Conservation (phyloP, 23 tunicate species). For the Trididemnum nubilum region DNA sequence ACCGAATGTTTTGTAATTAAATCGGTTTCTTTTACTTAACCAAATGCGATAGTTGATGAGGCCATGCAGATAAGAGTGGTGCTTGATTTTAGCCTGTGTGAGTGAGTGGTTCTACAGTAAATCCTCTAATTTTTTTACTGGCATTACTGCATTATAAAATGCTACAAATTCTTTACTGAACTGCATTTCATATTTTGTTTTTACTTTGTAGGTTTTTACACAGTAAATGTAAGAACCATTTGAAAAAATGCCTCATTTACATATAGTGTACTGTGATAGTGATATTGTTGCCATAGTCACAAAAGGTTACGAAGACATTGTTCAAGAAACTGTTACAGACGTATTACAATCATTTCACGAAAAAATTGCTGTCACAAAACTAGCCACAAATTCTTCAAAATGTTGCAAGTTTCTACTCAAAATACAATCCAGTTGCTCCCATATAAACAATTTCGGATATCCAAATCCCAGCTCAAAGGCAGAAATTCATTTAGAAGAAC, state of each 20-base stretch:
- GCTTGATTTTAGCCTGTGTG: too few relatives aligned
- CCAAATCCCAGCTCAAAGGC: neutral
- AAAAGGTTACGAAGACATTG: conserved; percentile 44
- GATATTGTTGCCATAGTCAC: conserved; percentile 28
- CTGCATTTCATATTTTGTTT: too few relatives aligned
- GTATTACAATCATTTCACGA: conserved; percentile 33
- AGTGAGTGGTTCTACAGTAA: too few relatives aligned
- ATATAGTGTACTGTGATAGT: neutral
- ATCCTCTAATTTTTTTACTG: too few relatives aligned
- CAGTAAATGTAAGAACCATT: neutral
- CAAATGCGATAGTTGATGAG: too few relatives aligned
- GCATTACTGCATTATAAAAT: too few relatives aligned
- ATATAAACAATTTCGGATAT: neutral
- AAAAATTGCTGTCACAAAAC: conserved; percentile 13
- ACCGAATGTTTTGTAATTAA: too few relatives aligned
- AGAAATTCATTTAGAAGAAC: conserved; percentile 7
- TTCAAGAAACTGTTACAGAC: neutral
- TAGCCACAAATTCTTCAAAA: conserved; percentile 3
- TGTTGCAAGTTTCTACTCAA: conserved; percentile 5
- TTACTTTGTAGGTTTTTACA: neutral
- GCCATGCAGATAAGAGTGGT: too few relatives aligned
- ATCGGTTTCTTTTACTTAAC: too few relatives aligned
- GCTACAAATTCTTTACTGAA: too few relatives aligned
- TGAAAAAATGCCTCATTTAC: conserved; percentile 9
- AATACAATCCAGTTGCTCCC: neutral